A percentile compares a stretch with the other conserved stretches of the same genome.
Conservation (phyloP, 2,888 invertebrate species). For the Diarsia mendica region DNA sequence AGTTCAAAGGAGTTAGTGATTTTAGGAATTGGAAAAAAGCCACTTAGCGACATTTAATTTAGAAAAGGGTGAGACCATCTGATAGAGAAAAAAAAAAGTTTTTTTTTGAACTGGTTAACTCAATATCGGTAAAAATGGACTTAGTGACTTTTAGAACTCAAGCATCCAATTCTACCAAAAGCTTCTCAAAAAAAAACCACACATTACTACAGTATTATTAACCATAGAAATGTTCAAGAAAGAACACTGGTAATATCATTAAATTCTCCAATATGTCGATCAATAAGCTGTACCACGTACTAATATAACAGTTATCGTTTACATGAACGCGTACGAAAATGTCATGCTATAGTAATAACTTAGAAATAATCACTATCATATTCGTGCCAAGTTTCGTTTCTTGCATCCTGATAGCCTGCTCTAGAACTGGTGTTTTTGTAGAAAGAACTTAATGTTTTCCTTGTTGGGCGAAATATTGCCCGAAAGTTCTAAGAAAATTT, state of each 20-base stretch:
- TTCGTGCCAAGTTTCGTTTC: slow-evolving; percentile 55
- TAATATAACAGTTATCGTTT: slow-evolving; percentile 57
- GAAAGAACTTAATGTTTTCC: slow-evolving; percentile 21
- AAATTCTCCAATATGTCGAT: slow-evolving; percentile 42
- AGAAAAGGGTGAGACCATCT: too few species aligned
- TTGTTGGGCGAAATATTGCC: neutral
- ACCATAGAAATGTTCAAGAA: neutral
- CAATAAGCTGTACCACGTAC: slow-evolving; percentile 49
- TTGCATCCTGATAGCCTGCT: slow-evolving; percentile 51
- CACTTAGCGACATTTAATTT: too few species aligned
- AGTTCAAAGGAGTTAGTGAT: too few species aligned
- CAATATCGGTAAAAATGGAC: too few species aligned
- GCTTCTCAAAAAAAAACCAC: neutral
- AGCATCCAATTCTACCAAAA: too few species aligned
- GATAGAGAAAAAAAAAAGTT: too few species aligned
- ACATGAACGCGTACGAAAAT: slow-evolving; percentile 48
- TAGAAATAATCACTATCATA: slow-evolving; percentile 59
- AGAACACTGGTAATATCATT: slow-evolving; percentile 2
- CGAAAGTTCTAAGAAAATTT: neutral
- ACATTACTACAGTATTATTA: neutral
- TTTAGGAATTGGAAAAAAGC: too few species aligned
- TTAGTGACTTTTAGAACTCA: too few species aligned
- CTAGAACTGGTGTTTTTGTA: slow-evolving; percentile 26
- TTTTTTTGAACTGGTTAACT: too few species aligned
- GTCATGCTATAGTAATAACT: slow-evolving; percentile 54